Evolutionary conservation across 2,113 vertebrate genomes (phyloP).

Genomic region (Amphiprion percula): DNA sequence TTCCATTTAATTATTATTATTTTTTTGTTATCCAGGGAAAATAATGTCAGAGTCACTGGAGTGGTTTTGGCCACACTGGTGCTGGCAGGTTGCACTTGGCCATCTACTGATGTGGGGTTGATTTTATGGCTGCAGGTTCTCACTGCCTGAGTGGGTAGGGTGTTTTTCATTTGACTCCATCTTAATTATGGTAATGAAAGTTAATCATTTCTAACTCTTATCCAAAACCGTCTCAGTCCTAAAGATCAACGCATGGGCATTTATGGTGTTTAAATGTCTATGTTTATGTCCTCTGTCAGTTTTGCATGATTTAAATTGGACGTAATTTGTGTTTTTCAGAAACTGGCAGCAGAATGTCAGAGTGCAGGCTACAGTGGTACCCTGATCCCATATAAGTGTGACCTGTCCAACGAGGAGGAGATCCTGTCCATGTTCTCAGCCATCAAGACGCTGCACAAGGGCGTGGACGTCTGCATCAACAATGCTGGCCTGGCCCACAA

Average conservation of each 20-base stretch:
- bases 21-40: neutral
- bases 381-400: conserved; percentile 95
- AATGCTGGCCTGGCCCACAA: conserved; percentile 93
- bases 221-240: neutral
- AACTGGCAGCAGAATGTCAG: conserved; percentile 95
- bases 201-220: conserved; percentile 45
- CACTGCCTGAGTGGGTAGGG: conserved; percentile 49
- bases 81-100: neutral
- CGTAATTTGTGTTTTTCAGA: conserved; percentile 81
- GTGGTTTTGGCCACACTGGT: neutral
- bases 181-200: conserved; percentile 7
- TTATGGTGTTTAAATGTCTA: neutral
- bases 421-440: conserved; percentile 99
- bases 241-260: neutral
- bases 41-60: neutral
- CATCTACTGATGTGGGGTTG: conserved; percentile 20
- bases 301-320: neutral
- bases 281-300: neutral
- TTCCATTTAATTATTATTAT: neutral
- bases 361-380: conserved; percentile 93
- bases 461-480: conserved; percentile 97
- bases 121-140: conserved; percentile 41
- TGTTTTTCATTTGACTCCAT: conserved; percentile 9
- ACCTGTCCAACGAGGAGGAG: conserved; percentile 95
- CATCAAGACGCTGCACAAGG: conserved; percentile 91